Conservation (phyloP, 2,888 invertebrate species). For the Danaus chrysippus region DNA sequence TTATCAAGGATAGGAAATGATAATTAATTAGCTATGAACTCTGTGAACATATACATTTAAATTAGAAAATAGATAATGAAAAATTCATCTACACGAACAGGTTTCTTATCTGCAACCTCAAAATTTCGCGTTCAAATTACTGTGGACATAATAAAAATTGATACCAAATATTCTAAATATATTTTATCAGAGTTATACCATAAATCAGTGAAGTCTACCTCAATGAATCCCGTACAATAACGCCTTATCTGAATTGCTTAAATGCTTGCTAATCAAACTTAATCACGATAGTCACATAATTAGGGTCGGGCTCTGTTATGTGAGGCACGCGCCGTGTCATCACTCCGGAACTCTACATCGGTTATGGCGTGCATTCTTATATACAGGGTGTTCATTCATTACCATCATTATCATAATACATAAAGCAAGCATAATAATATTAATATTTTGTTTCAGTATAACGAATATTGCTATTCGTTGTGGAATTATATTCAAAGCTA, state of each 20-base stretch:
- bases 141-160: too few relatives aligned
- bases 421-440: not conserved
- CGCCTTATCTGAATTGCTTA: slow-evolving; percentile 18
- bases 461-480: not conserved
- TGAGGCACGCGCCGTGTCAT: slow-evolving; percentile 38
- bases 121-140: too few relatives aligned
- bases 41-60: too few relatives aligned
- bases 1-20: too few relatives aligned
- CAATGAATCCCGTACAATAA: not conserved
- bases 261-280: slow-evolving; percentile 32
- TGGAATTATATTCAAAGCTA: not conserved
- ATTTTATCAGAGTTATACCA: too few relatives aligned
- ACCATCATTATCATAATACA: not conserved
- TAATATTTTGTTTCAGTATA: not conserved
- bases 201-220: too few relatives aligned
- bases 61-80: too few relatives aligned
- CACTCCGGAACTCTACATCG: slow-evolving; percentile 38
- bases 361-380: slow-evolving; percentile 40
- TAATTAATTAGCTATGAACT: too few relatives aligned
- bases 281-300: slow-evolving; percentile 34
- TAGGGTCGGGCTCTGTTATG: slow-evolving; percentile 32
- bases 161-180: too few relatives aligned
- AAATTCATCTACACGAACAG: too few relatives aligned
- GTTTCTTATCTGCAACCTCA: too few relatives aligned
- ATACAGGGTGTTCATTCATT: slow-evolving; percentile 37